Evolutionary conservation across 2,888 invertebrate genomes (phyloP).

Genomic region (Lasioglossum leucozonium): DNA sequence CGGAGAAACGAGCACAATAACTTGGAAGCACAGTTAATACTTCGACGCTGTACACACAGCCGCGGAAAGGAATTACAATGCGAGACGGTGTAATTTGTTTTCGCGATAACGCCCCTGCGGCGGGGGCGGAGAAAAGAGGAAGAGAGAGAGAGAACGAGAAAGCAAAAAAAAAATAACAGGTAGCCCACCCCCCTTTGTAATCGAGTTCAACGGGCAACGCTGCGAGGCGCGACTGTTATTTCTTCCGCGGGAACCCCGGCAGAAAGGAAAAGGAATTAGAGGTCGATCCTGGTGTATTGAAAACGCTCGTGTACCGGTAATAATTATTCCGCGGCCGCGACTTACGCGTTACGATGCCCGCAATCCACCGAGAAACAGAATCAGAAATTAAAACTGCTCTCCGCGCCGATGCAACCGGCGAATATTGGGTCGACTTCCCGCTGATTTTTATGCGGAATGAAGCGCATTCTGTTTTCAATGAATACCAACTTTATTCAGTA

Average conservation of each 20-base stretch:
- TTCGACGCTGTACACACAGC: conserved; percentile 33
- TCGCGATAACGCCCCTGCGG: conserved; percentile 56
- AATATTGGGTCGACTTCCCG: background rate
- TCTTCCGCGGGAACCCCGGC: conserved; percentile 2
- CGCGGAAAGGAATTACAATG: conserved; percentile 68
- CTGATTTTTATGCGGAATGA: background rate
- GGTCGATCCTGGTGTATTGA: conserved; percentile 25
- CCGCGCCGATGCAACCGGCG: conserved; percentile 5
- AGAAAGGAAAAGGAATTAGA: conserved; percentile 35
- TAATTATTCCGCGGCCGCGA: conserved; percentile 18
- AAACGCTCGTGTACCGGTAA: conserved; percentile 17
- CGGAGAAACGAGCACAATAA: conserved; percentile 43
- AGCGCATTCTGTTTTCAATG: background rate
- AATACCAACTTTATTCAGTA: background rate
- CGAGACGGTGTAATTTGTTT: conserved; percentile 71
- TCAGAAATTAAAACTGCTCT: background rate
- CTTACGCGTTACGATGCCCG: background rate
- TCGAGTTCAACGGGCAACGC: conserved; percentile 16
- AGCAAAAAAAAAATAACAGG: background rate
- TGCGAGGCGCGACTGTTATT: conserved; percentile 44
- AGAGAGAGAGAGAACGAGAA: background rate
- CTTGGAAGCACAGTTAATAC: conserved; percentile 50
- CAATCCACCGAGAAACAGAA: background rate
- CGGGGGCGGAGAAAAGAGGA: background rate
- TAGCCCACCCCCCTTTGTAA: conserved; percentile 8